Base-by-base conservation (phyloP, 2,113 vertebrate species). In the Stegastes partitus region DNA sequence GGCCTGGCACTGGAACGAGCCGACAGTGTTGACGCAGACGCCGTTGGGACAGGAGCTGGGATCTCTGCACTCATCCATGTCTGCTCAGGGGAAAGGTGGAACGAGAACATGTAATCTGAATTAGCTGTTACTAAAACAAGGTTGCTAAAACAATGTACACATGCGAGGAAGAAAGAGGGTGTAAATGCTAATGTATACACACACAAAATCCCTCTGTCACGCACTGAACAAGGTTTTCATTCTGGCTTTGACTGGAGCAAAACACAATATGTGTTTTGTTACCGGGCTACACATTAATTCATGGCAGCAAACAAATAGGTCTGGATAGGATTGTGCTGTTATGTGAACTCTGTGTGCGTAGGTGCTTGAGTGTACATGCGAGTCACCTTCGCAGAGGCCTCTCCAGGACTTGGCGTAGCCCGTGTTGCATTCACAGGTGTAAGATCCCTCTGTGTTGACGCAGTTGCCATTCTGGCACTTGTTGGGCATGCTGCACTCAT, bases 361-460 rank as follows among this genome's bases (percentile, higher is more conserved):
- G 18, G 34, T 22, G 55, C 57, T 54, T 68, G 62, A 79, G 64
- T 18, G 25, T 22, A 18, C 21, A n/a, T 42, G 71, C 56, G 34
- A 74, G 39, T 93, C 92, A 97, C 97, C 97, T 96, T 97, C 95
- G 3, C 97, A 99, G 2, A 93, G 91, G 84, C 95, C 96, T 86
- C 93, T 94, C 84, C 80, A 84, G 54, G 94, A 92, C 93, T 95
- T 92, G 89, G 91, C 64, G 67, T 95, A 98, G 80, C 97, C 97
- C 11, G 55, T 86, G 68, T 93, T 93, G 91, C 97, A 99, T 84
- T 97, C 93, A 70, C 97, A 98, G 88, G 55, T 93, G 91, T 96
- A 98, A 2, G 97, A 98, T 47, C 97, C 97, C 0, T 95, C 96
- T 0, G 95, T 96, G 94, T 98, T 98, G 92, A 96, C 86, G 82